Conservation (phyloP, 2,113 vertebrate species). For the Hydrochoerus hydrochaeris region DNA sequence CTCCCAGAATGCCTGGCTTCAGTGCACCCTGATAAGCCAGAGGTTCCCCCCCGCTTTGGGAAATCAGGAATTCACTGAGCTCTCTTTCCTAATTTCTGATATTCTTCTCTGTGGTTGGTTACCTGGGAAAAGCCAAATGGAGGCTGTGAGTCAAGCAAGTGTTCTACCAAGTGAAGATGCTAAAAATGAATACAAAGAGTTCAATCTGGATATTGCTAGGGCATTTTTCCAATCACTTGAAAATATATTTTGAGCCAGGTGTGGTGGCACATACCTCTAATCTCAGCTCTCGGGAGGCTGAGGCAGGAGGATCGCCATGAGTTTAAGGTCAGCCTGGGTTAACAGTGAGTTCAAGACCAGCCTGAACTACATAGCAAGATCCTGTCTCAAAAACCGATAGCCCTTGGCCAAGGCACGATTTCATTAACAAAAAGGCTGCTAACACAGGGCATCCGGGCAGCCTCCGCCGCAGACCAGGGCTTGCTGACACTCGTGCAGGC, state of each 20-base stretch:
- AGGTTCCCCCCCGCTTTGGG: not conserved
- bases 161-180: not conserved
- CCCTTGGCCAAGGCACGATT: too few relatives aligned
- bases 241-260: not conserved
- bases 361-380: not conserved
- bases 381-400: not conserved
- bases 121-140: constrained; percentile 13
- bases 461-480: too few relatives aligned
- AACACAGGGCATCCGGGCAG: too few relatives aligned
- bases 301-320: not conserved
- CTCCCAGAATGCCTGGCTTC: constrained; percentile 18
- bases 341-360: not conserved
- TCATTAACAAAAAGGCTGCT: not conserved
- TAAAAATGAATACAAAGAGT: not conserved
- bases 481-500: too few relatives aligned
- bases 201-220: not conserved
- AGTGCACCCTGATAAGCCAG: not conserved
- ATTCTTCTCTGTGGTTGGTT: constrained; percentile 6
- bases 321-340: not conserved
- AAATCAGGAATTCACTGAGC: constrained; percentile 31
- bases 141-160: not conserved
- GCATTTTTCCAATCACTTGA: not conserved
- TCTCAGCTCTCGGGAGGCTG: not conserved
- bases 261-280: not conserved
- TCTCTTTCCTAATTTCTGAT: not conserved